Evolutionary conservation across 2,888 invertebrate species (phyloP).

Genomic region (Hipparchia semele): DNA sequence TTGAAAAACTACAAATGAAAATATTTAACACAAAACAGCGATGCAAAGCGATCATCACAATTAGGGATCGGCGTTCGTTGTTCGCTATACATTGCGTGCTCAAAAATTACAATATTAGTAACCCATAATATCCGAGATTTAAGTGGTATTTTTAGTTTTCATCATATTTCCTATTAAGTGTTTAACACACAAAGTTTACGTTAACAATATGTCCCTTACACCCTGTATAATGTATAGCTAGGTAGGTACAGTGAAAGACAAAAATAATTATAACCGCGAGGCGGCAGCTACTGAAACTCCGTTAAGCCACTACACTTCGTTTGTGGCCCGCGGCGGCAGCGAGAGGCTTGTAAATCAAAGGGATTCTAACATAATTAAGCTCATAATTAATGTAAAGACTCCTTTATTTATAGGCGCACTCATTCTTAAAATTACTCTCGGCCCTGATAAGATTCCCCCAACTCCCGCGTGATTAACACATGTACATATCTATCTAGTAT

Average conservation of each 20-base stretch:
- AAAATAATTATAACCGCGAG: slow-evolving; percentile 77
- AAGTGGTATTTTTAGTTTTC: too few species aligned
- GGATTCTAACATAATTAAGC: slow-evolving; percentile 82
- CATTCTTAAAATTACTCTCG: slow-evolving; percentile 79
- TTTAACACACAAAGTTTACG: too few species aligned
- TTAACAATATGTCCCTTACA: too few species aligned
- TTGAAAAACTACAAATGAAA: too few species aligned
- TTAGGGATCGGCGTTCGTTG: too few species aligned
- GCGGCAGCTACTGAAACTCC: slow-evolving; percentile 69
- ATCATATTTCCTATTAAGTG: too few species aligned
- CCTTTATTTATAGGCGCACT: slow-evolving; percentile 78
- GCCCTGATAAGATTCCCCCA: slow-evolving; percentile 70
- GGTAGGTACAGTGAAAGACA: slow-evolving; percentile 54
- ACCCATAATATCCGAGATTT: too few species aligned
- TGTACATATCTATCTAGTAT: slow-evolving; percentile 55
- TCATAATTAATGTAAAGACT: slow-evolving; percentile 81
- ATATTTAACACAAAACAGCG: too few species aligned
- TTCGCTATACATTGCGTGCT: too few species aligned
- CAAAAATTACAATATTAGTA: too few species aligned
- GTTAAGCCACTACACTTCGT: slow-evolving; percentile 81
- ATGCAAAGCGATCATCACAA: too few species aligned
- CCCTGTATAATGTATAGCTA: slow-evolving; percentile 39
- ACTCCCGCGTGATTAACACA: slow-evolving; percentile 70
- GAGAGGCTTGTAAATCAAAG: slow-evolving; percentile 82
- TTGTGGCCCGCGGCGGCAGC: slow-evolving; percentile 68